Percentiles rank a stretch among this genome's conserved stretches.
Conservation (phyloP, 1,140 invertebrate genomes). For the Tetragonula clypearis region DNA sequence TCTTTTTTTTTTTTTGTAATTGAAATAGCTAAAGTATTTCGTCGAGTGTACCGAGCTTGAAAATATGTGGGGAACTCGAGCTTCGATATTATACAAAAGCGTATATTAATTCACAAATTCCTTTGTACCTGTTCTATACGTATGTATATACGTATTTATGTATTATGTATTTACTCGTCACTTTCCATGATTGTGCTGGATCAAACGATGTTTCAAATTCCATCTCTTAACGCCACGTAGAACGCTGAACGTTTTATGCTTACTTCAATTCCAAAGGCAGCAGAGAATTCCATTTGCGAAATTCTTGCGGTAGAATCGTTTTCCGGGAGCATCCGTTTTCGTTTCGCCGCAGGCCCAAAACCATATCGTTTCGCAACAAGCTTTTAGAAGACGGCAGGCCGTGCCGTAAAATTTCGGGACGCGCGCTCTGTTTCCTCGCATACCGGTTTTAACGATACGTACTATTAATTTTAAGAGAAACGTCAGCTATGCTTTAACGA, state of each 20-base stretch:
- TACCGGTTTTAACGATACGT: conserved; percentile 39
- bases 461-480: conserved; percentile 44
- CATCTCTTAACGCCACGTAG: background rate
- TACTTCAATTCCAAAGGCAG: background rate
- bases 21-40: background rate
- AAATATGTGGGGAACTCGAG: too few relatives aligned
- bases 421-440: conserved; percentile 25
- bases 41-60: too few relatives aligned
- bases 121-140: too few relatives aligned
- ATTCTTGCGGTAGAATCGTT: background rate
- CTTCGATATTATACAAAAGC: too few relatives aligned
- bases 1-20: background rate
- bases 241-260: background rate
- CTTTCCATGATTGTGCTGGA: background rate
- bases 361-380: conserved; percentile 41
- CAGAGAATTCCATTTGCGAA: background rate
- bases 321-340: conserved; percentile 9
- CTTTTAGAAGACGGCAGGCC: background rate
- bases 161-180: too few relatives aligned
- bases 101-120: too few relatives aligned
- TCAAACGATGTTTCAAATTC: background rate
- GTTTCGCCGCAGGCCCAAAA: conserved; percentile 36
- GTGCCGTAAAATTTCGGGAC: conserved; percentile 29
- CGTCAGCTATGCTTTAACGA: conserved; percentile 41
- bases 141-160: too few relatives aligned